Evolutionary conservation across 1,140 invertebrate species (phyloP), one percentile per base, ranked within the genome.

Genomic region (Heliconius nattereri): DNA sequence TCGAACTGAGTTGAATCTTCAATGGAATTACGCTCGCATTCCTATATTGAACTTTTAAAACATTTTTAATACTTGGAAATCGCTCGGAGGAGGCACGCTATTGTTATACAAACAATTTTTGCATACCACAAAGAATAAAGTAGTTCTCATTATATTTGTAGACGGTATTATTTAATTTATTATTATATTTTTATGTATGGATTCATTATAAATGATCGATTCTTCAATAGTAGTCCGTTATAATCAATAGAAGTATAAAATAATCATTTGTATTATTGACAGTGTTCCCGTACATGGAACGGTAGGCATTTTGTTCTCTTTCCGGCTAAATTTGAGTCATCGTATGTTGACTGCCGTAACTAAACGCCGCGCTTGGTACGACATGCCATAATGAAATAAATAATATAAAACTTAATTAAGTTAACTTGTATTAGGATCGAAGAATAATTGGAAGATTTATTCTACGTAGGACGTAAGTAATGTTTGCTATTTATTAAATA

Each of bases 1-100:
- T 86, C 76, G 82, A 88, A 81, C 82, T 84, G 79, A 83, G 81
- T 84, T 84, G 77, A 84, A 87, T 84, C 83, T 82, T 84, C 84
- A 81, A 86, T 85, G 79, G 79, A 83, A 86, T 86, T 84, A 85
- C 85, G 81, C 80, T 83, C 81, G 81, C 84, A 79, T 85, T 79
- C 79, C 80, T 83, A 73, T 82, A 72, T 78, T 83, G 83, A 87
- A 87, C 83, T 84, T 85, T 81, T 83, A 84, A 87, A 84, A 82
- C 85, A 84, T 86, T 87, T 87, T 83, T 85, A 80, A 81, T 81
- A 83, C 79, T 82, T 82, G 73, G 75, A 75, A 83, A 82, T 80
- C 75, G 80, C 54, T 71, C 52, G 78, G 52, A 77, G 54, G 75
- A 71, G 49, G 60, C 77, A 66, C 60, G 52, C 77, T 73, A 77